phyloP scores from a whole-genome alignment of 2,888 invertebrate genomes.

The Cryptosula pallasiana region DNA sequence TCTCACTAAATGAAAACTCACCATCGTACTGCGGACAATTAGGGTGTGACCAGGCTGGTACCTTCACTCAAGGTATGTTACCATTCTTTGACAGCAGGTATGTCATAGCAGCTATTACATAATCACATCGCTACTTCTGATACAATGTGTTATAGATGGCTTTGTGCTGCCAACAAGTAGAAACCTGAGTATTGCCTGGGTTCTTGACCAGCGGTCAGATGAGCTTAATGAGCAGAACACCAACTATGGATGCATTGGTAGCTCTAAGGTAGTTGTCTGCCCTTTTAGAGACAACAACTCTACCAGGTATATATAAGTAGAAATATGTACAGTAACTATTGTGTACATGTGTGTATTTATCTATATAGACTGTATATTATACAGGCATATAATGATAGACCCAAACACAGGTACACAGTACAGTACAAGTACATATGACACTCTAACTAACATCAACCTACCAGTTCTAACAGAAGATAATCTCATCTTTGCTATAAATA shows the following conservation, averaged over 20 bases:
- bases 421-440: not conserved
- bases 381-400: not conserved
- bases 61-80: conserved; percentile 10
- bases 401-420: not conserved
- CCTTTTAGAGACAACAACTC: not conserved
- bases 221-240: not conserved
- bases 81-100: not conserved
- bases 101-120: not conserved
- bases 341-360: too few relatives aligned
- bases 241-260: conserved; percentile 6
- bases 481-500: conserved; percentile 1
- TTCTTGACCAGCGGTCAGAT: not conserved
- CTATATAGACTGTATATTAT: not conserved
- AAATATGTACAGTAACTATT: too few relatives aligned
- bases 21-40: not conserved
- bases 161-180: not conserved
- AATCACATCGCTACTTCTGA: too few relatives aligned
- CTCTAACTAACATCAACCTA: not conserved
- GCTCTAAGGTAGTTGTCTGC: conserved; percentile 11
- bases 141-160: not conserved
- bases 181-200: not conserved
- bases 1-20: too few relatives aligned
- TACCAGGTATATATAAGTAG: too few relatives aligned
- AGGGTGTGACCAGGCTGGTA: conserved; percentile 8
- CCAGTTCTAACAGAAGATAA: not conserved